Evolutionary conservation across 2,888 invertebrate species (phyloP).

Genomic region (Cryptophagus acutangulus): DNA sequence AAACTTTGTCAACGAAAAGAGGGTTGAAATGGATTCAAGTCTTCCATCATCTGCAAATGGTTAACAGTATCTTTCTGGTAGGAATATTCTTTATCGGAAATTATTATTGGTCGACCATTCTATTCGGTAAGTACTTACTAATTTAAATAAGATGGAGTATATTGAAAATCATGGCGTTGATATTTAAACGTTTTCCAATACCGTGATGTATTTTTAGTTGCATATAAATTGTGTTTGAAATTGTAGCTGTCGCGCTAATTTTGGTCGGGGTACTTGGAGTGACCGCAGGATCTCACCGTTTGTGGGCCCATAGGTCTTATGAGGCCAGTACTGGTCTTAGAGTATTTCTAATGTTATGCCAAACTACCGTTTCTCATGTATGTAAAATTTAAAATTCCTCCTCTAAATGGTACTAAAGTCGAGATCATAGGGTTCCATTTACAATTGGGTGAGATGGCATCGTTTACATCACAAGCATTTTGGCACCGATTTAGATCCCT

Average conservation of each 20-base stretch:
- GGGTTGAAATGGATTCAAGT: background rate
- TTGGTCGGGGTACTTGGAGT: slow-evolving; percentile 75
- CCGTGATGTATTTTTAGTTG: too few relatives aligned
- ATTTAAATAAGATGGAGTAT: too few relatives aligned
- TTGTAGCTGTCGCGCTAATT: slow-evolving; percentile 4
- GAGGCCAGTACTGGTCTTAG: slow-evolving; percentile 67
- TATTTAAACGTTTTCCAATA: too few relatives aligned
- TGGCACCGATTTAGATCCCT: slow-evolving; percentile 75
- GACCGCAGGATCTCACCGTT: slow-evolving; percentile 86
- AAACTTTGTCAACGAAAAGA: background rate
- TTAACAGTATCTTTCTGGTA: too few relatives aligned
- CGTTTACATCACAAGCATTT: slow-evolving; percentile 76
- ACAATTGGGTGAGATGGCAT: slow-evolving; percentile 79
- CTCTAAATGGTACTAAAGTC: background rate
- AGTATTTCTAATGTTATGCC: slow-evolving; percentile 73
- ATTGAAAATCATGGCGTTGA: too few relatives aligned
- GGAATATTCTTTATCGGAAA: background rate
- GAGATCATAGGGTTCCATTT: slow-evolving; percentile 65
- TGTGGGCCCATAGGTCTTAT: slow-evolving; percentile 89
- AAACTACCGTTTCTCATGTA: slow-evolving; percentile 87
- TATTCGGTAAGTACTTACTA: slow-evolving; percentile 4
- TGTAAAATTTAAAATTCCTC: slow-evolving; percentile 30
- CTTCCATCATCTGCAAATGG: background rate
- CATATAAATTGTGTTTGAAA: too few relatives aligned
- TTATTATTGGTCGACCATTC: background rate